Evolutionary conservation across 2,888 invertebrate genomes (phyloP).

Genomic region (Ceramica pisi): DNA sequence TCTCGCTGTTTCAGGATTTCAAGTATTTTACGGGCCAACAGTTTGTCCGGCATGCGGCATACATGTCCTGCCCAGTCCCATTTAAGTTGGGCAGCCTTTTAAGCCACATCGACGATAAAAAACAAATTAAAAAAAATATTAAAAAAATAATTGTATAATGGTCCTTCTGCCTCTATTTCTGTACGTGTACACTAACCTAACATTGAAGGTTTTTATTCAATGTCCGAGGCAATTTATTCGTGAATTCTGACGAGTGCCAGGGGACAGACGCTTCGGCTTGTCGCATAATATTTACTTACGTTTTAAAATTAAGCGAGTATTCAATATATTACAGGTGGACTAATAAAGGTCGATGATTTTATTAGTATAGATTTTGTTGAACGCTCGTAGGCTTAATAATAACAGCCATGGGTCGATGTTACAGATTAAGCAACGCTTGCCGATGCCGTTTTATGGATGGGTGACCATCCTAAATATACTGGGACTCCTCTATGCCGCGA

Average conservation of each 20-base stretch:
- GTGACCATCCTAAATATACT: no score
- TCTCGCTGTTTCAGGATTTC: no score
- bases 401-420: not conserved
- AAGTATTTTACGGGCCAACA: no score
- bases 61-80: no score
- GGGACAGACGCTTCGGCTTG: conserved; percentile 22
- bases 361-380: not conserved
- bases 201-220: conserved; percentile 32
- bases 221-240: conserved; percentile 56
- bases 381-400: not conserved
- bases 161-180: conserved; percentile 13
- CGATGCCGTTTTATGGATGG: no score
- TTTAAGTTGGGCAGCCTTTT: no score
- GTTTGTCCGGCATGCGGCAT: no score
- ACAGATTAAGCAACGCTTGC: no score
- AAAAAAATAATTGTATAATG: no score
- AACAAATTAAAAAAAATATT: no score
- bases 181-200: conserved; percentile 6
- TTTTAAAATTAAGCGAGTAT: conserved; percentile 23
- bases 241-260: conserved; percentile 38
- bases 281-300: conserved; percentile 24
- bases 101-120: no score
- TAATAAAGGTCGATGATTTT: not conserved
- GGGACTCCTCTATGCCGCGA: no score
- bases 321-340: conserved; percentile 23